A percentile compares a stretch with the other conserved stretches of the same genome.
These are phyloP conservation scores for Pogonocichla stellata DNA, from an alignment of 2,113 vertebrate genomes.

Conservation along the genomic window DNA sequence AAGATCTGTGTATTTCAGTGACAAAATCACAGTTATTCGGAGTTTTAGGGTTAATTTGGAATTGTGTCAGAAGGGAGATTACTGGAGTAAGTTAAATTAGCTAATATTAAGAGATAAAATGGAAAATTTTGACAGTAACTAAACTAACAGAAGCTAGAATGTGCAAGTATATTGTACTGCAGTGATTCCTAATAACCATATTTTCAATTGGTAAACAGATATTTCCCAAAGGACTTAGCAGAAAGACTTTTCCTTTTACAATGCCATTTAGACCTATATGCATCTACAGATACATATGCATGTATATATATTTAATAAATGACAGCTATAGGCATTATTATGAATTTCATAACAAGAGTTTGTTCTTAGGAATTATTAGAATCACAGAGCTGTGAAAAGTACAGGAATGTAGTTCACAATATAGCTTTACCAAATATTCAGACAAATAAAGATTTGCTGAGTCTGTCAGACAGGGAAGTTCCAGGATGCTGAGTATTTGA, in stretches of 20 bases:
- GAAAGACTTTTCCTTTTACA: background rate
- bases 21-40: background rate
- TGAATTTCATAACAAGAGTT: background rate
- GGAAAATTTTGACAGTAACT: background rate
- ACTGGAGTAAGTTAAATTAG: background rate
- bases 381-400: background rate
- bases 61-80: background rate
- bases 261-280: background rate
- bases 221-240: background rate
- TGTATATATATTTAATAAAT: background rate
- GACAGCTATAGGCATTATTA: background rate
- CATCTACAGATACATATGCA: background rate
- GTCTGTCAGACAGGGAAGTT: background rate
- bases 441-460: background rate
- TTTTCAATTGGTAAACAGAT: background rate
- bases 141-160: background rate
- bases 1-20: background rate
- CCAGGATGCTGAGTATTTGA: background rate
- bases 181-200: background rate
- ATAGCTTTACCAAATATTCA: background rate
- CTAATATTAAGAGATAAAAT: background rate
- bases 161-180: background rate
- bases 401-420: background rate
- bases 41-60: background rate
- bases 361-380: background rate